Base-by-base conservation (phyloP, 53 echinoderm and acorn worm species). In the Stichopus horrens region DNA sequence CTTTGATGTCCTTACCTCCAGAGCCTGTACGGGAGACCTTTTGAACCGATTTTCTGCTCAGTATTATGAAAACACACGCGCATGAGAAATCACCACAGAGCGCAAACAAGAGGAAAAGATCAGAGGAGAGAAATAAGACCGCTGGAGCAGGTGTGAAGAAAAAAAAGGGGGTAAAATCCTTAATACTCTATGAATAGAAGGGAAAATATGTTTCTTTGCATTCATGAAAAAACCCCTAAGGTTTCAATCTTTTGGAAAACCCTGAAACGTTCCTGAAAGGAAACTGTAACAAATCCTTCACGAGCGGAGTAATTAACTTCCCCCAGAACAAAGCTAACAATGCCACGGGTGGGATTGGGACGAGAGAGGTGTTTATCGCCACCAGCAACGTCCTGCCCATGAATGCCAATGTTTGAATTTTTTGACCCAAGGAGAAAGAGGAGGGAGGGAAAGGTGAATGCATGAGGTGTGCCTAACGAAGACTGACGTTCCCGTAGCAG, bases 121-220 rank as follows among this genome's bases (percentile, higher is more conserved):
- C 14, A 5, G n/a, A 9, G 2, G 37, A 58, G n/a, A 56, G 81
- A n/a, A 81, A n/a, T 81, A 81, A 54, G 79, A 79, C 79, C 53
- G 57, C n/a, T 7, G 57, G 56, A 21, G 37, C 81, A 81, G 81
- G 81, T 81, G 81, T 22, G 58, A 54, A 19, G 21, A 57, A 75
- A 52, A 37, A 75, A 75, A 75, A 37, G 9, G 23, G 57, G 81
- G 13, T 81, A 57, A 53, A 23, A 18, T 20, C 53, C 5, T 81
- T 21, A 81, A 81, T 56, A 71, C 71, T 13, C 71, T 16, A 2
- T 71, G 71, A 71, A 71, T 71, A 18, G 71, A 71, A 81, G 81
- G 8, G 57, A 57, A 81, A 81, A 81, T 81, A 81, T 81, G 21
- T 81, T 81, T 81, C 81, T 81, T 81, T 81, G 81, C 81, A 56